phyloP scores from a whole-genome alignment of 2,888 invertebrate species.

The Pristionchus maxplancki region DNA sequence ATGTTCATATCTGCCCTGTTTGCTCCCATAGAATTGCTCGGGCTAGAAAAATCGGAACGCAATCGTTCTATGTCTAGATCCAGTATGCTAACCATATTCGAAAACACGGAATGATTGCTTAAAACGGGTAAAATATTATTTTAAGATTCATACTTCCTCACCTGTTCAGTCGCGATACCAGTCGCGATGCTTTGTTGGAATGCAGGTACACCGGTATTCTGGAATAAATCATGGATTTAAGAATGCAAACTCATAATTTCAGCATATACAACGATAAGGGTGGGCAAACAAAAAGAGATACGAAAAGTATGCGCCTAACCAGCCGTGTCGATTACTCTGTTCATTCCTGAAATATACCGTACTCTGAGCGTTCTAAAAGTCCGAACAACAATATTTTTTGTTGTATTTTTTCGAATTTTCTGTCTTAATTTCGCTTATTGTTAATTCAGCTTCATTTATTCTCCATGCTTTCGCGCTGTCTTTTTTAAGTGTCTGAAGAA shows the following conservation, averaged over 20 bases:
- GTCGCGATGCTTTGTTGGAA: no score
- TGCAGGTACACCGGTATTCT: no score
- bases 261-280: no score
- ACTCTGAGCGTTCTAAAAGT: no score
- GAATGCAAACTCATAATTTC: no score
- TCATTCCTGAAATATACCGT: not conserved
- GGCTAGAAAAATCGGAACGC: constrained; percentile 62
- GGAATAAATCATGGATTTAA: not conserved
- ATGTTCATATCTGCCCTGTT: constrained; percentile 70
- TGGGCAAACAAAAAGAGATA: no score
- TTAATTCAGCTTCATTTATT: no score
- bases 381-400: no score
- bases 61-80: constrained; percentile 69
- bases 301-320: no score
- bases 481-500: constrained; percentile 42
- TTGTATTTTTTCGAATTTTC: no score
- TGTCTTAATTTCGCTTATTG: no score
- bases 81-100: not conserved
- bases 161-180: not conserved
- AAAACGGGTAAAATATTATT: not conserved
- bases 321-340: no score
- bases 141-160: not conserved
- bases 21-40: constrained; percentile 71
- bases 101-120: not conserved
- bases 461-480: not conserved